These are phyloP conservation scores for Leiothrix lutea DNA, from an alignment of 2,113 vertebrate genomes.

Conservation along the genomic window DNA sequence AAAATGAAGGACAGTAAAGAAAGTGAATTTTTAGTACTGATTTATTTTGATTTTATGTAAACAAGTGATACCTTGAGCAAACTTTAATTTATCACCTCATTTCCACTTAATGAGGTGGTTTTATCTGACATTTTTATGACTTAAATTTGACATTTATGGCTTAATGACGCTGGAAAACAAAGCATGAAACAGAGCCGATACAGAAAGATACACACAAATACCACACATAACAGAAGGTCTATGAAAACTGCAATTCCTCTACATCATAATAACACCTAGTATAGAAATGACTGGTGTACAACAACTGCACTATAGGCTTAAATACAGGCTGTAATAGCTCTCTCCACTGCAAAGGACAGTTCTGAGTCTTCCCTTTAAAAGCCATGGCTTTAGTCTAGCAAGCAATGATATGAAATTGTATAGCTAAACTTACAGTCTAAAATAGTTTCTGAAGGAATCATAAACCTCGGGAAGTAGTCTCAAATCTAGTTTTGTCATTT, in stretches of 20 bases:
- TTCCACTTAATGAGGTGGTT: neutral
- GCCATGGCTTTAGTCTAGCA: rapidly evolving
- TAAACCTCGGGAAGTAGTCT: neutral
- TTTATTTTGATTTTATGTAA: neutral
- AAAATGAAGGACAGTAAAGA: neutral
- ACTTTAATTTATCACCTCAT: neutral
- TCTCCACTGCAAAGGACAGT: neutral
- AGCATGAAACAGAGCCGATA: neutral
- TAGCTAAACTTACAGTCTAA: neutral
- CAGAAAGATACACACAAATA: neutral
- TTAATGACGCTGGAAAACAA: neutral
- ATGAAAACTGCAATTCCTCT: neutral
- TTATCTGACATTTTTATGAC: neutral
- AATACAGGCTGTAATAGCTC: neutral
- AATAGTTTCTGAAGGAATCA: neutral
- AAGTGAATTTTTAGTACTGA: neutral
- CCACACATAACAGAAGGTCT: neutral
- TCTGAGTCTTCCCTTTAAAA: neutral
- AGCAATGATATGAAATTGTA: neutral
- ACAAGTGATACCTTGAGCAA: neutral
- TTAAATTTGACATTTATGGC: neutral
- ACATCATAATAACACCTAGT: neutral
- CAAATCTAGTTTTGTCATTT: neutral
- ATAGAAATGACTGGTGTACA: neutral
- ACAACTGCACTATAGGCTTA: neutral